These are phyloP conservation scores for Aphidius ervi DNA, from an alignment of 1,140 invertebrate genomes.

Conservation along the genomic window DNA sequence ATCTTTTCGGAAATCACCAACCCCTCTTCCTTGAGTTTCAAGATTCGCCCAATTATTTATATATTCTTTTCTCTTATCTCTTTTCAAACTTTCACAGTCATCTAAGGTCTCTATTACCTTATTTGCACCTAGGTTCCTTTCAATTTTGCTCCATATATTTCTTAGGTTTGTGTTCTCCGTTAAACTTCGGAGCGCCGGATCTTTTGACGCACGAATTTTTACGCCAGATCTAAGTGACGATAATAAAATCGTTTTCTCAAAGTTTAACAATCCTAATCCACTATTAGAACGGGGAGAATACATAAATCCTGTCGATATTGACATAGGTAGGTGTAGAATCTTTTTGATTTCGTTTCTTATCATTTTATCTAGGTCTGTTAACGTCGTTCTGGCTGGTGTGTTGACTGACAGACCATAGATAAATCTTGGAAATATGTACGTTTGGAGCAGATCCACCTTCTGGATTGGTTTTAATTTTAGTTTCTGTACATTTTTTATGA, in stretches of 20 bases:
- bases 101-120: no score
- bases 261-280: constrained; percentile 28
- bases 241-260: constrained; percentile 18
- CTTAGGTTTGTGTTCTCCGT: no score
- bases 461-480: constrained; percentile 40
- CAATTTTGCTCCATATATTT: no score
- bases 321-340: constrained; percentile 34
- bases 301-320: constrained; percentile 33
- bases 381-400: constrained; percentile 28
- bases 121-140: no score
- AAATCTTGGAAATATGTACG: constrained; percentile 33
- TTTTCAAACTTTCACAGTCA: no score
- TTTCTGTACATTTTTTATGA: constrained; percentile 29
- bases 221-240: constrained; percentile 12
- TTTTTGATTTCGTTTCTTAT: constrained; percentile 31
- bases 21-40: no score
- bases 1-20: no score
- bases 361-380: constrained; percentile 31
- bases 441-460: constrained; percentile 30
- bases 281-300: constrained; percentile 32
- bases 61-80: no score
- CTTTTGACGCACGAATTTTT: no score
- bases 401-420: constrained; percentile 26
- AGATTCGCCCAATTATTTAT: no score
- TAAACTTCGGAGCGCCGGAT: no score